phyloP scores from a whole-genome alignment of 1,140 invertebrate species.

The Orussus abietinus region DNA sequence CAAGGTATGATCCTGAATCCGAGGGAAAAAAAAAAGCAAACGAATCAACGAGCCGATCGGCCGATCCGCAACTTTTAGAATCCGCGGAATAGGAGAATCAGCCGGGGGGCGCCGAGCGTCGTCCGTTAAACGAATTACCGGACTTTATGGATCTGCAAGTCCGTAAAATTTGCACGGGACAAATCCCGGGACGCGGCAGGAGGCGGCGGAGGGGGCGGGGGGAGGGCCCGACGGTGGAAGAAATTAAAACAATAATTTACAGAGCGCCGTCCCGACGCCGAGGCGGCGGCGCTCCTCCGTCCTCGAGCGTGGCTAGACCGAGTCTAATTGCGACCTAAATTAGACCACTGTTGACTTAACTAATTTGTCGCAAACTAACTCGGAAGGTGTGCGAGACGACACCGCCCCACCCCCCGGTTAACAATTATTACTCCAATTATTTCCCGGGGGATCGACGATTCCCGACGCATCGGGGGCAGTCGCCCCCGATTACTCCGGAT shows the following conservation, averaged over 20 bases:
- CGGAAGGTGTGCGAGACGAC: too few species aligned
- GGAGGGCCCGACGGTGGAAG: constrained; percentile 16
- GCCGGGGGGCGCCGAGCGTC: constrained; percentile 11
- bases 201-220: too few species aligned
- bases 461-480: too few species aligned
- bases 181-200: constrained; percentile 1
- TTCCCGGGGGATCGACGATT: too few species aligned
- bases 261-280: constrained; percentile 11
- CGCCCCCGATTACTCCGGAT: too few species aligned
- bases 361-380: too few species aligned
- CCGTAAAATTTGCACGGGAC: constrained; percentile 35
- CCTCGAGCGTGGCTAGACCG: constrained; percentile 30
- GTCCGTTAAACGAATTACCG: constrained; percentile 38
- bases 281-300: neutral
- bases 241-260: constrained; percentile 52
- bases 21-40: too few species aligned
- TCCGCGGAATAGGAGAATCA: constrained; percentile 27
- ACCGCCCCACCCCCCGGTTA: too few species aligned
- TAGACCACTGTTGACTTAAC: constrained; percentile 25
- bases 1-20: too few species aligned
- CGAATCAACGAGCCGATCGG: too few species aligned
- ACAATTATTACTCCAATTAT: too few species aligned
- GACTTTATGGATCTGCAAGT: constrained; percentile 40
- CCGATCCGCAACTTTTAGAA: too few species aligned
- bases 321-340: constrained; percentile 45